Percentiles rank a stretch among this genome's conserved stretches.
Evolutionary conservation across 2,888 invertebrate species (phyloP).

Genomic region (Nemotelus nigrinus): DNA sequence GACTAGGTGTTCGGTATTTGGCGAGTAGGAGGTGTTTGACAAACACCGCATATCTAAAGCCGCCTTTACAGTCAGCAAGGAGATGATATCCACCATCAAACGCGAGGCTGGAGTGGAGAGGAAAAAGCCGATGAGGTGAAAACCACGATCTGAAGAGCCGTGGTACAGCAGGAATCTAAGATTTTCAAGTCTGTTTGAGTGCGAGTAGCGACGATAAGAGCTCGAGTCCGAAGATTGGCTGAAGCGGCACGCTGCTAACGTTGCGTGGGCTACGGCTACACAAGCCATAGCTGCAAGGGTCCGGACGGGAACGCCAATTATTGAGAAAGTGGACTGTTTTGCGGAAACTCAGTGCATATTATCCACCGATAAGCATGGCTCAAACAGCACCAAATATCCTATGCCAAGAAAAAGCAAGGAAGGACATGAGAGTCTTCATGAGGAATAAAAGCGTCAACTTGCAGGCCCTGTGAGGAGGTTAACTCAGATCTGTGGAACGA

Average conservation of each 20-base stretch:
- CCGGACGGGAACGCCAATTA: not conserved
- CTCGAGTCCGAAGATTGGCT: not conserved
- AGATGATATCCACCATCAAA: not conserved
- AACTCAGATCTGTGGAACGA: no score
- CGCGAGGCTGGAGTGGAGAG: not conserved
- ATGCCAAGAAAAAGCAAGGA: no score
- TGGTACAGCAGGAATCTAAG: not conserved
- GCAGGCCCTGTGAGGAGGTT: no score
- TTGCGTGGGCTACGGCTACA: not conserved
- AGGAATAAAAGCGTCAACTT: no score
- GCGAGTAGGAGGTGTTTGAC: no score
- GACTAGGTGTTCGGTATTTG: no score
- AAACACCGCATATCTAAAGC: no score
- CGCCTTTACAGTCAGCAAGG: not conserved
- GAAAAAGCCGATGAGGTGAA: no score
- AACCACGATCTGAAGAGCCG: not conserved
- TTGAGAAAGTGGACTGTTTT: not conserved
- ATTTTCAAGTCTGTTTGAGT: not conserved
- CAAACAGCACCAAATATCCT: no score
- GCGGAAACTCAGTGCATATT: no score
- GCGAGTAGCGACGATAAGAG: not conserved
- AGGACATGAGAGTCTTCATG: no score
- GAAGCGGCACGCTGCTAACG: not conserved
- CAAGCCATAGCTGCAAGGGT: not conserved
- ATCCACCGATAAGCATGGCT: no score